Percentiles rank a stretch among this genome's conserved stretches.
phyloP scores from a whole-genome alignment of 2,797 vertebrate genomes.

The Cichlasoma orientale region DNA sequence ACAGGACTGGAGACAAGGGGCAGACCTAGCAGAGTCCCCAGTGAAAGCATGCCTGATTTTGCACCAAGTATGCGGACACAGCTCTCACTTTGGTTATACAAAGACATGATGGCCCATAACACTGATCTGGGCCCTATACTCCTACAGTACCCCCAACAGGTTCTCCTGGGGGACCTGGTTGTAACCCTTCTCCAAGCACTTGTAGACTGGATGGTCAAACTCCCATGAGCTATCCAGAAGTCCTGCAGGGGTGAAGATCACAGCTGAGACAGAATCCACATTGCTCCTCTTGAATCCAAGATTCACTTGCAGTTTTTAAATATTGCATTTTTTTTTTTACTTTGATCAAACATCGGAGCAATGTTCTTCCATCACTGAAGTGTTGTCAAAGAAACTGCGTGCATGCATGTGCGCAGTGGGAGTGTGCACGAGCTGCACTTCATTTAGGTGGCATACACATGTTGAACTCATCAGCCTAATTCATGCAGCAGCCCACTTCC shows the following conservation, averaged over 20 bases:
- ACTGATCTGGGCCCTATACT: rapidly evolving
- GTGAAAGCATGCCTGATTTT: neutral
- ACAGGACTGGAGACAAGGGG: neutral
- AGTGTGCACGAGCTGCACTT: neutral
- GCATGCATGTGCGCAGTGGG: neutral
- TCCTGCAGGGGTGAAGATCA: neutral
- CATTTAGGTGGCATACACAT: conserved; percentile 45
- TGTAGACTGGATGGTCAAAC: rapidly evolving
- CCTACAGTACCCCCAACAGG: neutral
- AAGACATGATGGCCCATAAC: neutral
- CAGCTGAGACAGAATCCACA: neutral
- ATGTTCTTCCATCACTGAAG: neutral
- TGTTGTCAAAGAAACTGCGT: neutral
- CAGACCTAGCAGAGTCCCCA: neutral
- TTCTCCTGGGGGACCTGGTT: neutral
- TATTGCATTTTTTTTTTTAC: neutral
- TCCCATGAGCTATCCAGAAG: neutral
- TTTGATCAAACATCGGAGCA: neutral
- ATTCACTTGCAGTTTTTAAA: neutral
- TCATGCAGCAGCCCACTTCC: conserved; percentile 35
- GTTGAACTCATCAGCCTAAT: conserved; percentile 47
- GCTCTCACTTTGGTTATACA: neutral
- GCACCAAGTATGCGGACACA: neutral
- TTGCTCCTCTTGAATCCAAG: neutral
- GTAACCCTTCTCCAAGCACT: neutral